Evolutionary conservation across 2,888 invertebrate genomes (phyloP), one percentile per base, ranked within the genome.

Genomic region (Brachyopa scutellaris): DNA sequence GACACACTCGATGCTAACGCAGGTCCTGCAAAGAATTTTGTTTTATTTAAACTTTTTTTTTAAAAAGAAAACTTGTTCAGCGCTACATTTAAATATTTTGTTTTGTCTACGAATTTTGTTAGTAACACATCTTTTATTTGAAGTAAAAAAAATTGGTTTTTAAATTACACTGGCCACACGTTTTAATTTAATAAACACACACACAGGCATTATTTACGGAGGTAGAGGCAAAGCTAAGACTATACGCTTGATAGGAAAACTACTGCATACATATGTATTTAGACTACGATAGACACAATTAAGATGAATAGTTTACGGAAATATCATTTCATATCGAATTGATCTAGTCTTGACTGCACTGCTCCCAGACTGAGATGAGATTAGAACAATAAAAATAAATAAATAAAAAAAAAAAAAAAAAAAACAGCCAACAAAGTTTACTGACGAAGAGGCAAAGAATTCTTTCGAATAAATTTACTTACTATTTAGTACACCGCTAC

Each of bases 401-500:
- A n/a, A 36, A 33, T 36, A 40, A 38, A 8, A 64, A 47, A 13
- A 42, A 69, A 26, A 5, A 26, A 42, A 26, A 5, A 19, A 59
- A 29, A 45, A 11, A 26, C 51, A 26, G 23, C 36, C 26, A 40
- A 11, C 36, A 40, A 40, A 51, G 23, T 23, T 42, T 55, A 67
- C 67, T 21, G 55, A 26, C 55, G 36, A 66, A 55, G n/a, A n/a
- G 59, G 29, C 45, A 55, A 31, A 21, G 29, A 61, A 29, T 19
- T 17, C 9, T 42, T 11, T 13, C 67, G 38, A 21, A 15, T 31
- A 26, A 61, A 47, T 49, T 61, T 82, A 85, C 85, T 84, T 85
- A 86, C 86, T 84, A 84, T 86, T 86, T 76, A 85, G 67, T 67
- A 85, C 70, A 55, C 86, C 85, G 85, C 85, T 86, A 73, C 86